These are phyloP conservation scores for Acronicta leporina DNA, from an alignment of 2,888 invertebrate species.

Conservation along the genomic window DNA sequence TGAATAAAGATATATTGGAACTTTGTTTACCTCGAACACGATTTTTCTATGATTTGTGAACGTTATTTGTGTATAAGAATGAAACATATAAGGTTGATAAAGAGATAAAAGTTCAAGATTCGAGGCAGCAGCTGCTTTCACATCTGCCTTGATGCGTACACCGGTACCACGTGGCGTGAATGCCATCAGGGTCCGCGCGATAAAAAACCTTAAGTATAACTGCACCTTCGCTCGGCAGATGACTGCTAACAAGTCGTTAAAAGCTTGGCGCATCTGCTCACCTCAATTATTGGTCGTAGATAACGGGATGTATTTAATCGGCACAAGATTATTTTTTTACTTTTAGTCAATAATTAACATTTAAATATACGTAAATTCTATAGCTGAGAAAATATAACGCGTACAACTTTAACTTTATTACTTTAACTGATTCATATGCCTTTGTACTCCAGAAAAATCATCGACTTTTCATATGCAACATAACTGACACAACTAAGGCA, in stretches of 20 bases:
- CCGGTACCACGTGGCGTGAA: conserved; percentile 69
- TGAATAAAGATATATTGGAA: neutral
- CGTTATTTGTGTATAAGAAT: conserved; percentile 17
- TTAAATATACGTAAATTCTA: conserved; percentile 3
- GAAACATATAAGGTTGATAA: conserved; percentile 71
- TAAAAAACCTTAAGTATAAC: conserved; percentile 72
- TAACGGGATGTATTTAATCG: conserved; percentile 34
- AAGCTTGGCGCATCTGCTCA: conserved; percentile 69
- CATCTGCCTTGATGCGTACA: conserved; percentile 79
- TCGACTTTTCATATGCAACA: too few relatives aligned
- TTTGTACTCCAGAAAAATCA: too few relatives aligned
- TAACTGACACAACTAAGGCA: too few relatives aligned
- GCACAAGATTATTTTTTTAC: neutral
- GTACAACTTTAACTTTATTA: too few relatives aligned
- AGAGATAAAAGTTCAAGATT: conserved; percentile 75
- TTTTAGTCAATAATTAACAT: too few relatives aligned
- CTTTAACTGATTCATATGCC: too few relatives aligned
- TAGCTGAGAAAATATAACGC: too few relatives aligned
- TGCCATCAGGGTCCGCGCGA: conserved; percentile 61
- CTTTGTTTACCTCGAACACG: conserved; percentile 10
- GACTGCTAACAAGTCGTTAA: conserved; percentile 68
- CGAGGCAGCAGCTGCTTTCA: conserved; percentile 77
- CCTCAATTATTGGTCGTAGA: conserved; percentile 53
- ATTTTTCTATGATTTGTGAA: conserved; percentile 12
- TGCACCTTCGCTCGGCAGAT: conserved; percentile 71